Evolutionary conservation across 2,888 invertebrate genomes (phyloP).

Genomic region (Psococerastis gibbosa): DNA sequence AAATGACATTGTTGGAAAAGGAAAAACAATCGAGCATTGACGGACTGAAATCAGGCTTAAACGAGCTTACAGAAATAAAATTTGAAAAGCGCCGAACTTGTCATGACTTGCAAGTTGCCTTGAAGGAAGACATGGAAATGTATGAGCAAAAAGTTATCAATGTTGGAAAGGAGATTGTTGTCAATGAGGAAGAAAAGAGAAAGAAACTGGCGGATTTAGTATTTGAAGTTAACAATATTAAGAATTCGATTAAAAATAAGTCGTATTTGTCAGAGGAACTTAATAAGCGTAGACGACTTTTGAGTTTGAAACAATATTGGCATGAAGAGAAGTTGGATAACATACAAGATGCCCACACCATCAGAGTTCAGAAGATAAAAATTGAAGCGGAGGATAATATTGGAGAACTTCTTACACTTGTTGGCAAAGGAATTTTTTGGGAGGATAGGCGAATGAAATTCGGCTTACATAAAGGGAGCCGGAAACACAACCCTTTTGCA

Average conservation of each 20-base stretch:
- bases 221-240: background rate
- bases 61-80: background rate
- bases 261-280: background rate
- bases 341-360: background rate
- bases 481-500: too few species aligned
- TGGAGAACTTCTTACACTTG: too few species aligned
- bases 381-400: background rate
- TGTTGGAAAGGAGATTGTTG: too few species aligned
- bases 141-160: too few species aligned
- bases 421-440: too few species aligned
- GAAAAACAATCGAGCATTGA: background rate
- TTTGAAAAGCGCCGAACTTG: too few species aligned
- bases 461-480: too few species aligned
- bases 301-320: background rate
- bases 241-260: background rate
- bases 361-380: background rate
- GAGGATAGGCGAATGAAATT: too few species aligned
- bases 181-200: too few species aligned
- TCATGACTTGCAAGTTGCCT: too few species aligned
- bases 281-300: background rate
- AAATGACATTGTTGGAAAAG: background rate
- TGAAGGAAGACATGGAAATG: too few species aligned
- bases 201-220: background rate
- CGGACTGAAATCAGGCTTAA: background rate
- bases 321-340: background rate